Base-by-base conservation (phyloP, 2,797 vertebrate genomes). In the Schizopygopsis pylzovi region DNA sequence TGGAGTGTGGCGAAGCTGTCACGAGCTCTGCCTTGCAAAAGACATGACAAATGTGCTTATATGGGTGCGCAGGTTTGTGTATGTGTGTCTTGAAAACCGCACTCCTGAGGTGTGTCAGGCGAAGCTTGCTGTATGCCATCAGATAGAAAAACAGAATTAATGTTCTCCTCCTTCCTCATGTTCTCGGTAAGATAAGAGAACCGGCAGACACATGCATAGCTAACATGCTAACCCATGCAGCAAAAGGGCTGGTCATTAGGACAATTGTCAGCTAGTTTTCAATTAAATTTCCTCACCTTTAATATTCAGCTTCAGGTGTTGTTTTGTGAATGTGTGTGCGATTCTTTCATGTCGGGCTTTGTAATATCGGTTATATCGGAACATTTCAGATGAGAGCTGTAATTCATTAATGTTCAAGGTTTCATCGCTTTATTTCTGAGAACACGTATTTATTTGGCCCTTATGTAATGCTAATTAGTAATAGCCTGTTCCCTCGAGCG, bases 341-440 rank as follows among this genome's bases (percentile, higher is more conserved):
- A 39, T 83, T 81, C 63, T 83, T 76, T 87, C 61, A 84, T 39
- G 15, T 70, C 70, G 47, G 72, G 72, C 87, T 89, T 82, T 83
- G 79, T 67, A 81, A 72, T 83, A 85, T 71, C 81, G 15, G 83
- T 90, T 91, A 92, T 92, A 90, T 85, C 84, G 63, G 84, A 90
- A 87, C 76, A 88, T 90, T 92, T 72, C 67, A 92, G 91, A 93
- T 91, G 91, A 92, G 84, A 90, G 81, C 86, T 85, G 82, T 86
- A 89, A 91, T 91, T 91, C 90, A 94, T 93, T 95, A 90, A 88
- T 91, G 91, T 91, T 91, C 90, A 89, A 89, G 80, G 88, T 87
- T 85, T 92, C 89, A 92, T 93, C 92, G 81, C 88, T 88, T 90
- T 92, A 89, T 93, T 92, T 91, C 91, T 90, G 85, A 91, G 89